phyloP scores from a whole-genome alignment of 2,113 vertebrate genomes.

The Otis tarda region DNA sequence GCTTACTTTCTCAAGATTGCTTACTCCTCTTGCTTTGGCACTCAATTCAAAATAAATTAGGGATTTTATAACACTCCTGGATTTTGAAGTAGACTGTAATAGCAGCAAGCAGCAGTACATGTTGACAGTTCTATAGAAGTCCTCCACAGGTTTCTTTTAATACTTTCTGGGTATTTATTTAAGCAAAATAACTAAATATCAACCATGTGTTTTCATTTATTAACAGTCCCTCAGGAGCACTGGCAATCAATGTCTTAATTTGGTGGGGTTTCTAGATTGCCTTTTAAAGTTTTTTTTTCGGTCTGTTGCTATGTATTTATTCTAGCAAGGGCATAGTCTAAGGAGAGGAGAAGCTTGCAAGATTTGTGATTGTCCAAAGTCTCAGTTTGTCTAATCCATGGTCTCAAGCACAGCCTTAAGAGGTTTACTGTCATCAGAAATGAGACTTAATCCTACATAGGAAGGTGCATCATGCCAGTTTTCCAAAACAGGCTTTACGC shows the following conservation, averaged over 20 bases:
- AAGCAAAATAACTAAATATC: background rate
- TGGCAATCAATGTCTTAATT: background rate
- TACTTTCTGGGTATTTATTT: background rate
- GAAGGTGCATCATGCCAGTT: background rate
- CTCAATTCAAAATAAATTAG: background rate
- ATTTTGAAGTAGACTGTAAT: background rate
- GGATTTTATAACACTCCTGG: background rate
- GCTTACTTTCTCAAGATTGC: background rate
- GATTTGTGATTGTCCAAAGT: background rate
- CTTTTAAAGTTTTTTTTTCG: background rate
- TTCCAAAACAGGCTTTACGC: background rate
- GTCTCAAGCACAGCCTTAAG: background rate
- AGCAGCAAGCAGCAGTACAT: background rate
- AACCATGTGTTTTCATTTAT: background rate
- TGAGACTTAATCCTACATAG: background rate
- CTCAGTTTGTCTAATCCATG: rapidly evolving
- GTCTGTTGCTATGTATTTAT: background rate
- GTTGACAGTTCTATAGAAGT: background rate
- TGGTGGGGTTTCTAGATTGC: background rate
- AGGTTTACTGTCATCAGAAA: background rate
- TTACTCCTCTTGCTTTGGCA: background rate
- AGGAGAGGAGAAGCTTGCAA: background rate
- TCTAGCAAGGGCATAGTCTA: background rate
- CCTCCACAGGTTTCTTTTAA: background rate
- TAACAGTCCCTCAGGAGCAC: background rate